phyloP scores from a whole-genome alignment of 2,888 invertebrate genomes.

The Agonum fuliginosum region DNA sequence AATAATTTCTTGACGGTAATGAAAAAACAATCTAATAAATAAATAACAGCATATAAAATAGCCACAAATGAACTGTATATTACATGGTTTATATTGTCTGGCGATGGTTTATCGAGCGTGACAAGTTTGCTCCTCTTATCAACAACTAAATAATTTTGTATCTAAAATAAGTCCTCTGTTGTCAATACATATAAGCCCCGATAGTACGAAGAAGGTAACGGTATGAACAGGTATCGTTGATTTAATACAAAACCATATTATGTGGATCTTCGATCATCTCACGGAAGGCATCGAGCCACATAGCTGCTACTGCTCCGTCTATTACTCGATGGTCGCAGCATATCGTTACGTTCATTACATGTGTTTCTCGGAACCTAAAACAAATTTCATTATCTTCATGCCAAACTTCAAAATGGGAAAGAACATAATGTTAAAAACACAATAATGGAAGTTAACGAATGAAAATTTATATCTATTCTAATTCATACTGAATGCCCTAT shows the following conservation, averaged over 20 bases:
- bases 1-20: slow-evolving; percentile 32
- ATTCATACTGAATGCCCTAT: too few species aligned
- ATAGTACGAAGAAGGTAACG: not conserved
- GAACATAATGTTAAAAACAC: too few species aligned
- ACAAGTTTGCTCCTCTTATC: slow-evolving; percentile 17
- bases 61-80: not conserved
- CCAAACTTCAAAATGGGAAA: too few species aligned
- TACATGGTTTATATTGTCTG: slow-evolving; percentile 19
- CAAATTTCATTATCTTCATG: slow-evolving; percentile 58
- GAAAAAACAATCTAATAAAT: slow-evolving; percentile 42
- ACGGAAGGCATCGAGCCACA: slow-evolving; percentile 94
- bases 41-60: slow-evolving; percentile 33
- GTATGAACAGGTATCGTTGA: too few species aligned
- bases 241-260: slow-evolving; percentile 90
- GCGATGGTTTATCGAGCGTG: not conserved
- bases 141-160: slow-evolving; percentile 28
- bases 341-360: slow-evolving; percentile 91
- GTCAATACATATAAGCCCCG: slow-evolving; percentile 12
- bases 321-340: slow-evolving; percentile 98
- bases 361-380: slow-evolving; percentile 82
- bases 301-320: slow-evolving; percentile 98
- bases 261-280: slow-evolving; percentile 93
- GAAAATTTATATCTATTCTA: too few species aligned
- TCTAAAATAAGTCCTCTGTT: slow-evolving; percentile 38
- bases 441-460: too few species aligned